Evolutionary conservation across 2,888 invertebrate species (phyloP), one percentile per base, ranked within the genome.

Genomic region (Oxycera nigricornis): DNA sequence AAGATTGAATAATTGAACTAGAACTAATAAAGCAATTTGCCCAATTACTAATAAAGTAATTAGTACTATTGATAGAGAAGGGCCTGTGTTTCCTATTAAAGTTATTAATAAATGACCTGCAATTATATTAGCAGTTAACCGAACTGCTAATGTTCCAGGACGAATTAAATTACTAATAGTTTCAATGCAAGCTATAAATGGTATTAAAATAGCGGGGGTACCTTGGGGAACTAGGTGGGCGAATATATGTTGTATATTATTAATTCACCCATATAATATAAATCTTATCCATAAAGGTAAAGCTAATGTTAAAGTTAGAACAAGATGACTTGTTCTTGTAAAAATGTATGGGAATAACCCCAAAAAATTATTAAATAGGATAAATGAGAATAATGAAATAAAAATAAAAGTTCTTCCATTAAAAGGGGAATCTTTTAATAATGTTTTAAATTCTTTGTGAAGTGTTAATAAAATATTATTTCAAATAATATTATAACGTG

Each of bases 61-160:
- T 70, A 81, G 75, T 68, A 81, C 50, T 55, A 73, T 74, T 1
- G 80, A 78, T 79, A 81, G 72, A 26, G 76, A 80, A 28, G 81
- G 79, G 0, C 83, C 86, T 1, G 85, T 86, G 77, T 86, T 86
- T 75, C 88, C 88, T 80, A 91, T 80, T 79, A 92, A 78, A 1
- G 90, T 90, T 87, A 92, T 83, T 81, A 92, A 78, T 84, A 92
- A 81, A 82, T 92, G 91, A 0, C 91, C 91, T 1, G 92, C 91
- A 87, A 91, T 91, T 89, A 92, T 91, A 87, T 92, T 92, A n/a
- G 92, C 92, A 3, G 90, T 88, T 86, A 92, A 81, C 77, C 92
- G 91, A 75, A 92, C 88, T 0, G 90, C 89, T 86, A 92, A 84
- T 2, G 92, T 92, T 82, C 88, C 86, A 0, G 91, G 91, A 11